Base-by-base conservation (phyloP, 2,113 vertebrate genomes). In the Lagopus leucura region DNA sequence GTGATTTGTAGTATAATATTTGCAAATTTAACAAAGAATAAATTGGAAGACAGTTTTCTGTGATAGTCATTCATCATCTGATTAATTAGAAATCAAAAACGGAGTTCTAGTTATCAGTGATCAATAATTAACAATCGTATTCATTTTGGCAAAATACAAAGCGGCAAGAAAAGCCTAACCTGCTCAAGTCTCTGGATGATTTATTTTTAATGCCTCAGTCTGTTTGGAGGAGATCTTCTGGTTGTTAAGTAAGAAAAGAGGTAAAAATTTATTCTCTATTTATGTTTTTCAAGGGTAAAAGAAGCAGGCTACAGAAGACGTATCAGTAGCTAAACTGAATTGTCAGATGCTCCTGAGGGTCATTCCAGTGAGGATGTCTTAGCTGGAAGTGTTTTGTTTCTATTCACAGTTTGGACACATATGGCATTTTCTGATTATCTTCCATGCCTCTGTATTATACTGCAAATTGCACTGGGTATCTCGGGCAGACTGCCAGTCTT, bases 401-500 rank as follows among this genome's bases (percentile, higher is more conserved):
- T 89, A 13, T 85, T 93, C 14, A 32, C 54, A 64, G 43, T 82
- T 72, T 67, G 24, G 13, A 72, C 58, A 72, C 82, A 82, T 82
- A 89, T 88, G 92, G 63, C 40, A 69, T 88, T 79, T 52, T 47
- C 75, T 93, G 79, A 82, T 72, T 79, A 71, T 22, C 19, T 88
- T 94, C 40, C 34, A 55, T 18, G 0, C 47, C 36, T 93, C 79
- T 54, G 43, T 57, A 85, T 85, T 89, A 75, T 47, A 34, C 32
- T 43, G 52, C 64, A 88, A 93, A 93, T 91, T 77, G 60, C 13
- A 32, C 25, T 3, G 17, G 40, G 9, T 47, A 69, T 85, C 63
- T 79, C 52, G 34, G 90, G 71, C 58, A 73, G 19, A 88, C 8
- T 47, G 81, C 67, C 88, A 93, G 22, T n/a, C 34, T 57, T 88